Evolutionary conservation across 2,797 vertebrate species (phyloP).

Genomic region (Pogonophryne albipinna): DNA sequence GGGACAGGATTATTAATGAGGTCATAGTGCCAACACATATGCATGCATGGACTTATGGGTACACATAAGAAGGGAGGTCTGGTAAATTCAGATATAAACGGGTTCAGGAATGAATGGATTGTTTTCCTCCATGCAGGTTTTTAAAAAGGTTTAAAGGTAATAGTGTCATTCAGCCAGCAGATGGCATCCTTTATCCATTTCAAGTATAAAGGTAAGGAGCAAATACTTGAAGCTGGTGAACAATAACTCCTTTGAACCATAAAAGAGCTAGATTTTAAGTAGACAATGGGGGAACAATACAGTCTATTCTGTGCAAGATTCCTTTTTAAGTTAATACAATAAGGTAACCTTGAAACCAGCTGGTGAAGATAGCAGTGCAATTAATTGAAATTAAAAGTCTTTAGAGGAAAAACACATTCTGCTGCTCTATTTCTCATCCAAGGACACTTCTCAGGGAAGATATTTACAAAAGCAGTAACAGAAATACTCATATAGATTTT

Average conservation of each 20-base stretch:
- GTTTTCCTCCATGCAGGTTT: background rate
- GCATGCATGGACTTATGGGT: background rate
- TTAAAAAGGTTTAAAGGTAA: slow-evolving; percentile 7
- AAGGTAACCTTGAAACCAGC: slow-evolving; percentile 19
- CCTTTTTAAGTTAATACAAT: background rate
- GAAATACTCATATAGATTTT: slow-evolving; percentile 3
- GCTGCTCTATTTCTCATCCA: background rate
- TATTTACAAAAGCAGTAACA: background rate
- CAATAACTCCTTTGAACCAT: background rate
- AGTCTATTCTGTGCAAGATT: slow-evolving; percentile 1
- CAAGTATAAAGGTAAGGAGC: background rate
- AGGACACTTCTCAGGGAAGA: slow-evolving; percentile 9
- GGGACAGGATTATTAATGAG: slow-evolving; percentile 40
- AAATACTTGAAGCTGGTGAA: background rate
- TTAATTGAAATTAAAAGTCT: background rate
- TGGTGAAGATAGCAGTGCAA: background rate
- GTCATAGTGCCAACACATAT: slow-evolving; percentile 3
- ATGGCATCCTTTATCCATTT: slow-evolving; percentile 42
- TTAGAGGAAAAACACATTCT: slow-evolving; percentile 1
- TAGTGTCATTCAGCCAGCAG: slow-evolving; percentile 56
- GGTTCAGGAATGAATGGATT: background rate
- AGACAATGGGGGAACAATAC: background rate
- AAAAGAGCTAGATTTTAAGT: slow-evolving; percentile 7
- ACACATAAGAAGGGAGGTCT: background rate
- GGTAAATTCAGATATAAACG: background rate